phyloP scores from a whole-genome alignment of 1,140 invertebrate species.

The Lepidostoma basale region DNA sequence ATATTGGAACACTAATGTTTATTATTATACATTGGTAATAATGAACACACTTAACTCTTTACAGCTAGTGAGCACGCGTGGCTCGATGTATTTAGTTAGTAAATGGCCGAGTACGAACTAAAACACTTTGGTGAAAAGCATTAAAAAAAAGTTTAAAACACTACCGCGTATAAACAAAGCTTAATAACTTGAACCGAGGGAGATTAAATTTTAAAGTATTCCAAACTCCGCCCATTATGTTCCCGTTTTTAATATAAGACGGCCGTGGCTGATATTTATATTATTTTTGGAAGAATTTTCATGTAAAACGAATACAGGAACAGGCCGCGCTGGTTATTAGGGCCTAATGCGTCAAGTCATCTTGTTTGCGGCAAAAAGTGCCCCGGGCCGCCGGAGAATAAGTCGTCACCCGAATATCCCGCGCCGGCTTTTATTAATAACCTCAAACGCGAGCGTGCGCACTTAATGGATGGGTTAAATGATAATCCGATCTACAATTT shows the following conservation, averaged over 20 bases:
- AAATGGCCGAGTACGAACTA: too few relatives aligned
- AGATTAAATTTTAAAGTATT: slow-evolving; percentile 14
- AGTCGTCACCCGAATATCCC: not conserved
- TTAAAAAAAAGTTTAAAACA: too few relatives aligned
- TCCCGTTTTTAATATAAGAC: slow-evolving; percentile 41
- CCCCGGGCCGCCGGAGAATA: not conserved
- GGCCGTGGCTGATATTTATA: slow-evolving; percentile 11
- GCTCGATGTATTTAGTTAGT: too few relatives aligned
- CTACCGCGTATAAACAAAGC: too few relatives aligned
- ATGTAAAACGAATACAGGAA: not conserved
- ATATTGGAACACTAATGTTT: too few relatives aligned
- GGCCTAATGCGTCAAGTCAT: slow-evolving; percentile 38
- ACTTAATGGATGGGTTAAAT: too few relatives aligned
- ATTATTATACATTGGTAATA: too few relatives aligned
- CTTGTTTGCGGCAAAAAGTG: slow-evolving; percentile 31
- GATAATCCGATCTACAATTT: too few relatives aligned
- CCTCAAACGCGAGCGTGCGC: too few relatives aligned
- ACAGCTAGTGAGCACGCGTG: too few relatives aligned
- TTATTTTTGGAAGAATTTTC: slow-evolving; percentile 33
- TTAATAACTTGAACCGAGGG: not conserved
- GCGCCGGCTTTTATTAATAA: not conserved
- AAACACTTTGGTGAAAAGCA: too few relatives aligned
- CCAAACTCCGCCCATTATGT: slow-evolving; percentile 1
- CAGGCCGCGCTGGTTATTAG: slow-evolving; percentile 3
- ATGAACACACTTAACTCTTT: too few relatives aligned